Base-by-base conservation (phyloP, 2,797 vertebrate species). In the Nannoperca australis region DNA sequence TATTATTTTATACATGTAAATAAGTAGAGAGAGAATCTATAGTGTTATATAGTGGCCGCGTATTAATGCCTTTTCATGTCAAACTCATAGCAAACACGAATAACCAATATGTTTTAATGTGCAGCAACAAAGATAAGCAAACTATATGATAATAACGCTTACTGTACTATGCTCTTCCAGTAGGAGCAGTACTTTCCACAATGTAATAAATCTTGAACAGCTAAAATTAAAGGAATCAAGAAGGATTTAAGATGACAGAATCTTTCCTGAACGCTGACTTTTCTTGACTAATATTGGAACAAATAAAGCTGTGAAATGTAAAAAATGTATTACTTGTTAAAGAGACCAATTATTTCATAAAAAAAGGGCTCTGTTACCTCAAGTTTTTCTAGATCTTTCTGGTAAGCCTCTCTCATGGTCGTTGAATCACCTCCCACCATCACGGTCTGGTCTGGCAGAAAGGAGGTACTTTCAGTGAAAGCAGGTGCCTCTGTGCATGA, bases 321-420 rank as follows among this genome's bases (percentile, higher is more conserved):
- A 42, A 38, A 27, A 11, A 38, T 5, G 7, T 20, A 24, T 38
- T n/a, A 15, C 4, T 47, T 70, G 15, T 34, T 47, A 3, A 60
- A 59, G 53, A 47, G 12, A 49, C 7, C 1, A 27, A 62, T 5
- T 14, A 40, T 30, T 7, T 44, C 4, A 61, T 10, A 4, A 63
- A 64, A 5, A 70, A 15, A 15, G 6, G 4, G 40, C 6, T 70
- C 51, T 42, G 9, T 59, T 89, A 97, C 97, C 97, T 97, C 96
- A 40, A 96, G 86, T 78, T 93, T 97, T 90, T 97, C 95, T 78
- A 96, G 91, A 88, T 97, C 96, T 82, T 94, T 93, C 90, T 96
- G 95, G 89, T 96, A 94, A 83, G 95, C 94, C 74, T 96, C 78
- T 38, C 68, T 79, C 51, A 38, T 47, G 32, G 58, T 17, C 0